Percentiles rank a stretch among this genome's conserved stretches.
Conservation (phyloP, 2,113 vertebrate genomes). For the Capreolus pygargus region DNA sequence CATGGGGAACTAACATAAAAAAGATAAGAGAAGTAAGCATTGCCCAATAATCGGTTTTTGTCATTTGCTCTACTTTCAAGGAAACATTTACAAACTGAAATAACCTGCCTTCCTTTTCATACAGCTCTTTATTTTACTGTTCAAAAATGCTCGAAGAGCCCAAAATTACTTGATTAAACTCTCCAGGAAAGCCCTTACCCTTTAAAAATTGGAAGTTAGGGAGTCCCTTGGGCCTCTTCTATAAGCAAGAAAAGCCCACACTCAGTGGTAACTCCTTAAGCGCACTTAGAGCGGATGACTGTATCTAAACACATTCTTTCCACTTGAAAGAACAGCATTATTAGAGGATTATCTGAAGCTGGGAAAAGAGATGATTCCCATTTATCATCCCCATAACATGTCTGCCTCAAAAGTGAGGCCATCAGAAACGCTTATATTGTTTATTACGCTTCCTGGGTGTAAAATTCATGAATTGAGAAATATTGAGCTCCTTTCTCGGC, state of each 20-base stretch:
- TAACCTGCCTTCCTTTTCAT: not conserved
- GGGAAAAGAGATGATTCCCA: not conserved
- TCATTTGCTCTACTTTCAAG: not conserved
- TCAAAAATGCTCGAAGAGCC: not conserved
- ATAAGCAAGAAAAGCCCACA: not conserved
- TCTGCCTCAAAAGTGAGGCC: not conserved
- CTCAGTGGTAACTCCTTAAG: not conserved
- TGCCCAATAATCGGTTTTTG: not conserved
- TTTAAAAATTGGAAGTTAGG: not conserved
- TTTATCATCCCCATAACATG: not conserved
- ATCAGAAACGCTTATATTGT: not conserved
- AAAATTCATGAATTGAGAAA: constrained; percentile 19
- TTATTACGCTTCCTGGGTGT: not conserved
- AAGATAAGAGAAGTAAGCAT: not conserved
- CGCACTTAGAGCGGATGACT: not conserved
- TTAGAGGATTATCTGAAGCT: constrained; percentile 16
- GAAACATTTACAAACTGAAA: not conserved
- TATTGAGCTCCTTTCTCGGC: not conserved
- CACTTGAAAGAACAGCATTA: not conserved
- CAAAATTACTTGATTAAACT: not conserved
- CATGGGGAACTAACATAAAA: not conserved
- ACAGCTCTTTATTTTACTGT: not conserved
- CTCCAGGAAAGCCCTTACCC: not conserved
- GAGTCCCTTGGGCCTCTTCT: not conserved
- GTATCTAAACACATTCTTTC: constrained; percentile 34